Percentiles rank a stretch among this genome's conserved stretches.
Conservation (phyloP, 2,797 vertebrate species). For the Sebastes cheni region DNA sequence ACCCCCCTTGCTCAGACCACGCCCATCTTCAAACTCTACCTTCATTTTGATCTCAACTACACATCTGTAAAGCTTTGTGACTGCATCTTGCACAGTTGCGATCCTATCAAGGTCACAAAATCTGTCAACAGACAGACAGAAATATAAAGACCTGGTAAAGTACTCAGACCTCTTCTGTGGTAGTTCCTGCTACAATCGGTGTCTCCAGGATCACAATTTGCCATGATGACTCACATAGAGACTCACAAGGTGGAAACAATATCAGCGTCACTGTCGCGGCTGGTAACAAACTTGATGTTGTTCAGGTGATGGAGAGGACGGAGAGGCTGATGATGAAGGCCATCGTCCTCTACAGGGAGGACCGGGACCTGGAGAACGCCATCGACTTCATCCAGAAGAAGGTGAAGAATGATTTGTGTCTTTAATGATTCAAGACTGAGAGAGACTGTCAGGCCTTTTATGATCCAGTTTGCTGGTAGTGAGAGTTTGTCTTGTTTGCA, state of each 20-base stretch:
- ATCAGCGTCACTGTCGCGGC: not conserved
- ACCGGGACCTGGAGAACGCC: constrained; percentile 86
- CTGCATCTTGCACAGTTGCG: not conserved
- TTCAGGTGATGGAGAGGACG: constrained; percentile 80
- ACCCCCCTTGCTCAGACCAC: no score
- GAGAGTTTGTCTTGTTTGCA: constrained; percentile 40
- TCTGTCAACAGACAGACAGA: not conserved
- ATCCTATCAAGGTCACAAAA: not conserved
- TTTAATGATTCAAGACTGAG: no score
- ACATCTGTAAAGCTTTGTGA: not conserved
- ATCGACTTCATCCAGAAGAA: constrained; percentile 90
- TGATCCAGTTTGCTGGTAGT: not conserved
- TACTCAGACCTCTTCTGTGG: not conserved
- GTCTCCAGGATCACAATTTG: not conserved
- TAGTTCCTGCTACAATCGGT: not conserved
- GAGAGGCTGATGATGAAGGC: constrained; percentile 78
- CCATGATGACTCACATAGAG: not conserved
- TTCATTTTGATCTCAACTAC: no score
- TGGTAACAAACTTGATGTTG: not conserved
- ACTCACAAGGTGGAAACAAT: not conserved
- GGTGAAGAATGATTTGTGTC: constrained; percentile 59
- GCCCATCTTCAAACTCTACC: no score
- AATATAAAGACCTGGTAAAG: not conserved
- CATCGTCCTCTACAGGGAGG: constrained; percentile 81
- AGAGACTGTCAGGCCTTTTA: not conserved